A percentile compares a stretch with the other conserved stretches of the same genome.
Conservation (phyloP, 2,797 vertebrate species). For the Pseudocheirus occidentalis region DNA sequence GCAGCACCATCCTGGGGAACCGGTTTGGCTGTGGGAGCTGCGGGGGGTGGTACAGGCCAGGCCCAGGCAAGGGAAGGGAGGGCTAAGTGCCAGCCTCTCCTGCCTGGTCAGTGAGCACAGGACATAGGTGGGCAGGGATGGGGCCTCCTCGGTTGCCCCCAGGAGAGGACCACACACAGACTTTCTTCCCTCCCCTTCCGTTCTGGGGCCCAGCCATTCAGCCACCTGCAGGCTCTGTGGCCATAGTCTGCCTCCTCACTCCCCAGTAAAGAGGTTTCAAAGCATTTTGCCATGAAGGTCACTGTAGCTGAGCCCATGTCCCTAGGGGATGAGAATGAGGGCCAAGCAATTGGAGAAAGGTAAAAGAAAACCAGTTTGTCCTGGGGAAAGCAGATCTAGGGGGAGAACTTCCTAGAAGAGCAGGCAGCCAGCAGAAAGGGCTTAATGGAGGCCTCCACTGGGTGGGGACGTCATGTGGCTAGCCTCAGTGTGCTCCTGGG, state of each 20-base stretch:
- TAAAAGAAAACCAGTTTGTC: background rate
- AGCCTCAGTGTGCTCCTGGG: background rate
- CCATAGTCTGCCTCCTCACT: background rate
- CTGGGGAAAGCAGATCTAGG: background rate
- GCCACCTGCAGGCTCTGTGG: background rate
- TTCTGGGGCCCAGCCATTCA: background rate
- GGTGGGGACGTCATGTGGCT: background rate
- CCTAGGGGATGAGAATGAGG: background rate
- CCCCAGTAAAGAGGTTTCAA: background rate
- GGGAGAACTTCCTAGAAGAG: background rate
- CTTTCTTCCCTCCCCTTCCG: background rate
- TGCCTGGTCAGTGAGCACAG: background rate
- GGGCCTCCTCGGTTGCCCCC: too few species aligned
- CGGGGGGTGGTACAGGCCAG: constrained; percentile 27
- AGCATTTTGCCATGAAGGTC: background rate
- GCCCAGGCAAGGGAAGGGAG: background rate
- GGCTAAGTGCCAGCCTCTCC: background rate
- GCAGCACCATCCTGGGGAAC: constrained; percentile 55
- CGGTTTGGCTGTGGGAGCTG: constrained; percentile 44
- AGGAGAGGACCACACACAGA: too few species aligned
- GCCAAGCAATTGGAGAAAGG: background rate
- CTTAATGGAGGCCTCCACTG: background rate
- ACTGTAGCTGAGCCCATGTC: background rate
- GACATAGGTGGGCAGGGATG: too few species aligned
- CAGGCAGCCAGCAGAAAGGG: background rate